Evolutionary conservation across 1,140 invertebrate genomes (phyloP), one percentile per base, ranked within the genome.

Genomic region (Panulirus ornatus): DNA sequence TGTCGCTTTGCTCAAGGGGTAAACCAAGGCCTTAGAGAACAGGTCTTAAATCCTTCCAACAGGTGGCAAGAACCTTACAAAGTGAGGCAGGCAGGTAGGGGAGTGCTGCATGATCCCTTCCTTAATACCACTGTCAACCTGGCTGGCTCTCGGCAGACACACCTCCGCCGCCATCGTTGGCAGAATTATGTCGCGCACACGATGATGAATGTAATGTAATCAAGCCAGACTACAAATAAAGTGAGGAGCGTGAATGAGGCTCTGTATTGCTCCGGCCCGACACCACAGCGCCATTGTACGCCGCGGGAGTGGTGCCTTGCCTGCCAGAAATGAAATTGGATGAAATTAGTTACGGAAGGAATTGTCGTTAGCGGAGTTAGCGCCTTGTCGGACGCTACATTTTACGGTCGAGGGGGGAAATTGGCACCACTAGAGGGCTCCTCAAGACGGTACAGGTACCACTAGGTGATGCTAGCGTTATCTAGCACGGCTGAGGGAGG

Each of bases 341-440:
- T 81, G 78, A 58, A 81, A 81, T 81, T 81, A 81, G 78, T 81
- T 81, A 81, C 36, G 78, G 47, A 81, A 81, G 78, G 58, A 81
- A 58, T 81, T 9, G 78, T 58, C 30, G 78, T 58, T 51, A 79
- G 76, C 11, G 54, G 76, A 79, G 76, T 54, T 81, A 81, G 78
- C 27, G 36, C 19, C 36, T 66, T 66, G 58, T 66, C n/a, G 58
- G n/a, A 30, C 54, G 3, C 58, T 66, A 66, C 58, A 66, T 66
- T 66, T 66, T 66, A 19, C n/a, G 58, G n/a, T 30, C 14, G 27
- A 6, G 22, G n/a, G 0, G 58, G 58, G 22, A 6, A 27, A 66
- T 66, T 66, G 58, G 58, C 58, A 66, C n/a, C 3, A n/a, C n/a
- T 0, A 11, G n/a, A 5, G 3, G 22, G 58, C 5, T 27, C 58